Percentiles rank a stretch among this genome's conserved stretches.
Evolutionary conservation across 2,797 vertebrate genomes (phyloP).

Genomic region (Eospalax fontanierii): DNA sequence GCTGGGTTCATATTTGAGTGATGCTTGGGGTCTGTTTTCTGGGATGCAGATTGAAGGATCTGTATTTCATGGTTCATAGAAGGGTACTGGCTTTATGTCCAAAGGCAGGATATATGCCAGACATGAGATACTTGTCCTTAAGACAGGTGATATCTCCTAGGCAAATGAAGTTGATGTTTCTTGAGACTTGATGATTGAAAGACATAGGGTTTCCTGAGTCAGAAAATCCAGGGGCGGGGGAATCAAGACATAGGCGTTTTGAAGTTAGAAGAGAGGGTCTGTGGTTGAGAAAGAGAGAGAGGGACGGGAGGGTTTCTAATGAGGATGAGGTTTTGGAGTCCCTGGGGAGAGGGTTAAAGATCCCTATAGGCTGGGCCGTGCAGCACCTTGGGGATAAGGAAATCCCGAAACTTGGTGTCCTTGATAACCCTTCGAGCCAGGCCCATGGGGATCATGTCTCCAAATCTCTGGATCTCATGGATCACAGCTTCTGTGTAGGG

Average conservation of each 20-base stretch:
- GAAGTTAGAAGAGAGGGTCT: background rate
- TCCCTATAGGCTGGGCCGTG: fast-evolving
- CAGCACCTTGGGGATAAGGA: slow-evolving; percentile 88
- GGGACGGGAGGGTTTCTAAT: background rate
- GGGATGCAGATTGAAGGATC: background rate
- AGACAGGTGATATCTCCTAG: background rate
- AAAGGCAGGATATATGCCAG: background rate
- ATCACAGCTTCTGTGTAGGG: slow-evolving; percentile 89
- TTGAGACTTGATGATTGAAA: background rate
- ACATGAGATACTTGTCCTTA: background rate
- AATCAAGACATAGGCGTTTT: fast-evolving
- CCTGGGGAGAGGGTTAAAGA: background rate
- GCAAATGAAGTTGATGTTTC: background rate
- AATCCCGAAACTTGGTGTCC: slow-evolving; percentile 86
- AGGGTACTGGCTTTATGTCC: no score
- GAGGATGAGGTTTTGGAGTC: fast-evolving
- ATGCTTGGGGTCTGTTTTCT: no score
- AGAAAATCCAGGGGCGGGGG: background rate
- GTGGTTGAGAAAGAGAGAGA: background rate
- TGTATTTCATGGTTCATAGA: no score
- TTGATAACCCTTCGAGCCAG: slow-evolving; percentile 74
- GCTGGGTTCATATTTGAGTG: background rate
- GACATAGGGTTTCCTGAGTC: background rate
- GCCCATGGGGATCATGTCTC: slow-evolving; percentile 63
- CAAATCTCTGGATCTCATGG: slow-evolving; percentile 85